Percentiles rank a stretch among this genome's conserved stretches.
Evolutionary conservation across 2,113 vertebrate genomes (phyloP).

Genomic region (Agapornis roseicollis): DNA sequence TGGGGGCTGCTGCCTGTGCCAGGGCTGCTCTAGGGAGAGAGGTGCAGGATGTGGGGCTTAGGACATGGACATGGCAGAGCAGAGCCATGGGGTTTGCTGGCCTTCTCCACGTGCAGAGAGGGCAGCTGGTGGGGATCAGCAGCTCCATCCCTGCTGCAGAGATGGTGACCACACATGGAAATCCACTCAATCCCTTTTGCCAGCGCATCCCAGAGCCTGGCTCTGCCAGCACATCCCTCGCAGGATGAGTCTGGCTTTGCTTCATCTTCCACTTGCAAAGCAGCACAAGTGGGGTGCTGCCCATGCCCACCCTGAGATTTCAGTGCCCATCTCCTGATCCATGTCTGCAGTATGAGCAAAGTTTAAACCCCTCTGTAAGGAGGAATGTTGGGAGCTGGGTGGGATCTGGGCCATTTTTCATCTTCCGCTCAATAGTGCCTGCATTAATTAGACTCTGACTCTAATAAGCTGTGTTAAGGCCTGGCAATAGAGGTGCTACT

Average conservation of each 20-base stretch:
- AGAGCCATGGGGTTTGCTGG: background rate
- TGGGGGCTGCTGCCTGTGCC: background rate
- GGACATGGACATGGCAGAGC: accelerated
- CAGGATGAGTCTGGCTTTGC: accelerated
- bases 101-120: accelerated
- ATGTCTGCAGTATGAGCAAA: background rate
- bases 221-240: background rate
- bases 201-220: background rate
- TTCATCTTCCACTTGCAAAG: background rate
- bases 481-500: background rate
- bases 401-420: background rate
- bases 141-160: background rate
- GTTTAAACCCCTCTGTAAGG: background rate
- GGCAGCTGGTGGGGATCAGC: background rate
- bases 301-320: background rate
- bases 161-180: background rate
- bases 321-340: accelerated
- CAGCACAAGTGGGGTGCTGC: background rate
- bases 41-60: background rate
- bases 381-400: background rate
- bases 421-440: background rate
- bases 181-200: background rate
- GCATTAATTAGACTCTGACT: background rate
- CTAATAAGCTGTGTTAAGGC: background rate
- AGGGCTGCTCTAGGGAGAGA: background rate